These are phyloP conservation scores for Augochlora pura DNA, from an alignment of 1,140 invertebrate species.

Conservation along the genomic window DNA sequence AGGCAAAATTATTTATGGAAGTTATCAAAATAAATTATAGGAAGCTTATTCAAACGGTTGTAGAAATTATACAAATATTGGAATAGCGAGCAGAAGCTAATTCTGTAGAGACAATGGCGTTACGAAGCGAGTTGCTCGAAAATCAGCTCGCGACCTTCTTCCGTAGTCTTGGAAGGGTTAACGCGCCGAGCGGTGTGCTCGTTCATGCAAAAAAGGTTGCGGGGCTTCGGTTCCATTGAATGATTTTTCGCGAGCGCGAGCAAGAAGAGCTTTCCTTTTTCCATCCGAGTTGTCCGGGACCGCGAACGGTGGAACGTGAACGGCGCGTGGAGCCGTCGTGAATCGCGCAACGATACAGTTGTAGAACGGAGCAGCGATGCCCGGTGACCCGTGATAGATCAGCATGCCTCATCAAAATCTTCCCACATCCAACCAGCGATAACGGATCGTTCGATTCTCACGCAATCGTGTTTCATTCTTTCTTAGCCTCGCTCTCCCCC, in stretches of 20 bases:
- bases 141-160: too few relatives aligned
- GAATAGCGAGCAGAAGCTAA: too few relatives aligned
- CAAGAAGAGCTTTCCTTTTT: not conserved
- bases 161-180: not conserved
- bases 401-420: slow-evolving; percentile 39
- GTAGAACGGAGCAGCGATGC: slow-evolving; percentile 16
- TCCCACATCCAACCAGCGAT: slow-evolving; percentile 37
- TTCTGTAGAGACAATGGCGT: too few relatives aligned
- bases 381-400: slow-evolving; percentile 43
- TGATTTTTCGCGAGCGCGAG: not conserved
- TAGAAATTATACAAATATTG: too few relatives aligned
- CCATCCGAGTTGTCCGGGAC: not conserved
- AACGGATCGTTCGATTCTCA: slow-evolving; percentile 49
- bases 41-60: too few relatives aligned
- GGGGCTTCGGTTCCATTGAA: not conserved
- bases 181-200: not conserved
- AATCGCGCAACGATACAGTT: not conserved
- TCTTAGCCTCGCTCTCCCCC: not conserved
- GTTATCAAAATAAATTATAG: too few relatives aligned
- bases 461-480: not conserved
- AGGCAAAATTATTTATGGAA: too few relatives aligned
- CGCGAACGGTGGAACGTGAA: slow-evolving; percentile 10
- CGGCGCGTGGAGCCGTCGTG: slow-evolving; percentile 28
- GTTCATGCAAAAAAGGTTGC: not conserved
- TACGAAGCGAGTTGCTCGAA: too few relatives aligned